Evolutionary conservation across 2,797 vertebrate species (phyloP).

Genomic region (Siniperca obscura): DNA sequence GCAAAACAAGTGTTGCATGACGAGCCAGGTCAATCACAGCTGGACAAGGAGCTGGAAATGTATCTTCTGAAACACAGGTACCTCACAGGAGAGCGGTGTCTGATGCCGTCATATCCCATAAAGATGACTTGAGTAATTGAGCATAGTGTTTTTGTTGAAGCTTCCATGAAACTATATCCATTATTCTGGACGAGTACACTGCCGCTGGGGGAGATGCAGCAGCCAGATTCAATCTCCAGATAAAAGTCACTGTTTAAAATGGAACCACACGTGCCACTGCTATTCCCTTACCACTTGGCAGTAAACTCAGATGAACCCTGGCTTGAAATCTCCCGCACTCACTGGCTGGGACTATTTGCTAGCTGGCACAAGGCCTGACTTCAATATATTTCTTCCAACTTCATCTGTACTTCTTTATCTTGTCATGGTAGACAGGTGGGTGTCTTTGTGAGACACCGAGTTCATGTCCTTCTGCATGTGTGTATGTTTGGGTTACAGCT

Average conservation of each 20-base stretch:
- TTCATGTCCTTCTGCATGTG: slow-evolving; percentile 15
- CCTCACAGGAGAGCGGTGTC: slow-evolving; percentile 33
- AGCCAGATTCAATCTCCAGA: slow-evolving; percentile 80
- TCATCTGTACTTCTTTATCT: slow-evolving; percentile 52
- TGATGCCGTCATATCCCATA: slow-evolving; percentile 56
- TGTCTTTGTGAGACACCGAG: slow-evolving; percentile 33
- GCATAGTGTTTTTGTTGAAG: slow-evolving; percentile 69
- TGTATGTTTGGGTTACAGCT: slow-evolving; percentile 1
- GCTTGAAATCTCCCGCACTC: slow-evolving; percentile 63
- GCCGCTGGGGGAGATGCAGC: slow-evolving; percentile 67
- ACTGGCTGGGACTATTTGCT: slow-evolving; percentile 57
- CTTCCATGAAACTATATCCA: slow-evolving; percentile 70
- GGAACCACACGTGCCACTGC: slow-evolving; percentile 59
- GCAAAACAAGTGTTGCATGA: slow-evolving; percentile 31
- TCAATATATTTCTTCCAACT: slow-evolving; percentile 50
- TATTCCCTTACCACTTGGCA: slow-evolving; percentile 71
- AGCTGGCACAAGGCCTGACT: slow-evolving; percentile 63
- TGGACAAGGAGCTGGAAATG: slow-evolving; percentile 31
- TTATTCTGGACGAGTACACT: slow-evolving; percentile 74
- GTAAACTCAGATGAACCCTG: slow-evolving; percentile 72
- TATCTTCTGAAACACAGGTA: slow-evolving; percentile 42
- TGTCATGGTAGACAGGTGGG: slow-evolving; percentile 44
- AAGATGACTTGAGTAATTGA: slow-evolving; percentile 73
- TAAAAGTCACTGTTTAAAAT: slow-evolving; percentile 77
- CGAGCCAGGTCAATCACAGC: slow-evolving; percentile 40